Conservation (phyloP, 2,113 vertebrate species). For the Prietella phreatophila region DNA sequence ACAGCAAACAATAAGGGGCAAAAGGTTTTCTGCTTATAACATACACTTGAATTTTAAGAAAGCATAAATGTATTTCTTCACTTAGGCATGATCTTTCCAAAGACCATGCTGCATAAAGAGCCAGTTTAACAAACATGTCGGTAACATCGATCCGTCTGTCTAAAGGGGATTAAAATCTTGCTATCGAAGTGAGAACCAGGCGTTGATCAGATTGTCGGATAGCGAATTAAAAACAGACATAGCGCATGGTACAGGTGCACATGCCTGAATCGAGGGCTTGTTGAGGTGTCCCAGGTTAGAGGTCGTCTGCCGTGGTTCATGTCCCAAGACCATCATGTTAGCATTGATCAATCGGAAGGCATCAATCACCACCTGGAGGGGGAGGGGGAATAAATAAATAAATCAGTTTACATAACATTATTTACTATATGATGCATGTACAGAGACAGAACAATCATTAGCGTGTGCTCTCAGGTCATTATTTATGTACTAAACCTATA, state of each 20-base stretch:
- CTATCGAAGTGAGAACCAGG: background rate
- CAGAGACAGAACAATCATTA: background rate
- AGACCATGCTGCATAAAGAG: background rate
- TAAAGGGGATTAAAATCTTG: background rate
- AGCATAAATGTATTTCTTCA: background rate
- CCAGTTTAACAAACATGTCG: background rate
- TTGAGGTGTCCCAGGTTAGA: slow-evolving; percentile 99
- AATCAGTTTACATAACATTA: slow-evolving; percentile 74
- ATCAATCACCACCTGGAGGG: slow-evolving; percentile 93
- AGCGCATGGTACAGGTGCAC: background rate
- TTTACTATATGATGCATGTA: slow-evolving; percentile 34
- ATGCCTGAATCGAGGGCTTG: slow-evolving; percentile 98
- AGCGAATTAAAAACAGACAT: background rate
- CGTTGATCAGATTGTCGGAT: background rate
- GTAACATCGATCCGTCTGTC: background rate
- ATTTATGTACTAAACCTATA: slow-evolving; percentile 7
- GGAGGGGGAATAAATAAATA: slow-evolving; percentile 57
- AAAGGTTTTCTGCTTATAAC: background rate
- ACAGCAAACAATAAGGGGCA: too few species aligned
- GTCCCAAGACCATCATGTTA: slow-evolving; percentile 99
- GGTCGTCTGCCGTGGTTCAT: slow-evolving; percentile 98
- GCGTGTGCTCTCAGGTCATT: background rate
- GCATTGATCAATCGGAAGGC: slow-evolving; percentile 99
- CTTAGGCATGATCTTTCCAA: background rate
- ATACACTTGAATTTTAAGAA: background rate